Base-by-base conservation (phyloP, 2,797 vertebrate genomes). In the Catharus ustulatus region DNA sequence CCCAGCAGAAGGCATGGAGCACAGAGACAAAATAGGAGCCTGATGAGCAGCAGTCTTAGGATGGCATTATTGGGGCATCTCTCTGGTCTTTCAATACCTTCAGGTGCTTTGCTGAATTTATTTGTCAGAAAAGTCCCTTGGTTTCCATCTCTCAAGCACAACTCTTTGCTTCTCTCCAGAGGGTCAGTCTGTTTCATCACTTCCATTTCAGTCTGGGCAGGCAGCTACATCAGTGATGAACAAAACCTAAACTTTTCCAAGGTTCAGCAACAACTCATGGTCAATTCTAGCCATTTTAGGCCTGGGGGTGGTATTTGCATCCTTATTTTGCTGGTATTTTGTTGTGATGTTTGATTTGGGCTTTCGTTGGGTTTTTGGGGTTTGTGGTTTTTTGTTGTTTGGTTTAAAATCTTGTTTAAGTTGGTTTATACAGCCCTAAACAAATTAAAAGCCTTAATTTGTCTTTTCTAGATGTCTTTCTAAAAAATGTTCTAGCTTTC, bases 1-100 rank as follows among this genome's bases (percentile, higher is more conserved):
- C 38, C 62, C n/a, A 46, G 57, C 8, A 58, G 61, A 46, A 48
- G n/a, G 8, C 3, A 6, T 7, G 0, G 0, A 46, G 51, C n/a
- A 22, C 54, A 21, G 69, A 32, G 62, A 78, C 34, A 84, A 89
- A 78, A 32, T 0, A 30, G 15, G 27, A 57, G 17, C 21, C n/a
- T 80, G 73, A 63, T 14, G 36, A 91, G 71, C 61, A 80, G 52
- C 43, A 78, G 29, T 19, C 6, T 27, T 27, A 62, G 55, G 46
- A 46, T 72, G 71, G 43, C 36, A 5, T 68, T 34, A 54, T 0
- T 81, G 74, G 58, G 71, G 12, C 38, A 63, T 20, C 43, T 38
- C 46, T 66, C 45, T 23, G 32, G 9, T n/a, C 42, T 42, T 78
- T 46, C 54, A 58, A 26, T 23, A 51, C 21, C 27, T 72, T 42